phyloP scores from a whole-genome alignment of 2,113 vertebrate species.

The Clarias magur region DNA sequence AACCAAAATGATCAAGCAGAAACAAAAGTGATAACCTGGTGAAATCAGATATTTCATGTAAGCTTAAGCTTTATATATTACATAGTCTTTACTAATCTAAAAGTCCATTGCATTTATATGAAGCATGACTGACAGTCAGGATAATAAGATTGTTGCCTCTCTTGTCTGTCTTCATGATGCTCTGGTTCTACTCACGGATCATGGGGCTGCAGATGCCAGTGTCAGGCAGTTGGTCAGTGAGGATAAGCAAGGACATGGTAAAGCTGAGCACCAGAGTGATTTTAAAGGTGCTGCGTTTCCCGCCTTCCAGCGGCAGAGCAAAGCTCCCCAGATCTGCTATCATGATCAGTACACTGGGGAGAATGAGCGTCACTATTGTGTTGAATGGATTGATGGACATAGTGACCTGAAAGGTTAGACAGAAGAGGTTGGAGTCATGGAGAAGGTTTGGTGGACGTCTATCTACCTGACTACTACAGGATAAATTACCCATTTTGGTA shows the following conservation, averaged over 20 bases:
- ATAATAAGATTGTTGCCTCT: neutral
- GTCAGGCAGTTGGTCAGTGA: constrained; percentile 66
- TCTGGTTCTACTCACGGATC: constrained; percentile 64
- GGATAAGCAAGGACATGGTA: constrained; percentile 74
- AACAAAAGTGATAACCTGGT: constrained; percentile 71
- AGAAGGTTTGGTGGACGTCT: neutral
- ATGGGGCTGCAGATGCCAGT: constrained; percentile 68
- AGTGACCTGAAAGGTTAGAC: constrained; percentile 56
- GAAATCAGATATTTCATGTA: neutral
- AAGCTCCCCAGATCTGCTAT: constrained; percentile 68
- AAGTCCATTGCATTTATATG: too few species aligned
- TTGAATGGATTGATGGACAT: constrained; percentile 61
- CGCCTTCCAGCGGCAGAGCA: constrained; percentile 65
- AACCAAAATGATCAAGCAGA: constrained; percentile 67
- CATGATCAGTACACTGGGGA: constrained; percentile 70
- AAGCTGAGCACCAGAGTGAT: constrained; percentile 77
- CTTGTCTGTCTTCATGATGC: neutral
- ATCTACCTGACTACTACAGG: neutral
- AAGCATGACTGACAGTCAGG: neutral
- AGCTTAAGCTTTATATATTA: neutral
- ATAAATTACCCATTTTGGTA: neutral
- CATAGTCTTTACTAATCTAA: neutral
- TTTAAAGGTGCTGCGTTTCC: constrained; percentile 73
- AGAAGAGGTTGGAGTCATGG: neutral
- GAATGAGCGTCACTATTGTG: constrained; percentile 62